Conservation (phyloP, 2,113 vertebrate genomes). For the Dromiciops gliroides region DNA sequence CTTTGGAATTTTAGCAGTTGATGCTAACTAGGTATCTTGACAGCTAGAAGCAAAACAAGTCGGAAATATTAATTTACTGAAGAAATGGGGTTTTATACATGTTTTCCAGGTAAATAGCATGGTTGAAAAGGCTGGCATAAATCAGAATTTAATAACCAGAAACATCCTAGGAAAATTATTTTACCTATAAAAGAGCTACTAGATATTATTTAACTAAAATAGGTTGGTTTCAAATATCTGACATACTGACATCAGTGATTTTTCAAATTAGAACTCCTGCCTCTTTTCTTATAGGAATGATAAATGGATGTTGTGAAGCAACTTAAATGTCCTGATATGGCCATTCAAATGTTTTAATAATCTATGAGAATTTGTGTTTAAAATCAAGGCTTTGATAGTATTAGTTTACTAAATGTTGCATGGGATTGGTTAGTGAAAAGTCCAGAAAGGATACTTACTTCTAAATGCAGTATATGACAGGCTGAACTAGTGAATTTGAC, state of each 20-base stretch:
- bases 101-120: not conserved
- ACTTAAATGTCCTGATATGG: not conserved
- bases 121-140: not conserved
- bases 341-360: not conserved
- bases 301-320: not conserved
- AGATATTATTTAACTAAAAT: not conserved
- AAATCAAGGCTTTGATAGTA: constrained; percentile 41
- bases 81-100: constrained; percentile 32
- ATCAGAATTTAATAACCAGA: not conserved
- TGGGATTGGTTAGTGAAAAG: constrained; percentile 20
- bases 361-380: constrained; percentile 8
- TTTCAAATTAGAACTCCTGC: not conserved
- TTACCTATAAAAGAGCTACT: not conserved
- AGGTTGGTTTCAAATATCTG: constrained; percentile 15
- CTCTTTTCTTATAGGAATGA: not conserved
- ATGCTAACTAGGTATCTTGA: not conserved
- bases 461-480: not conserved
- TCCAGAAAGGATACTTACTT: constrained; percentile 55
- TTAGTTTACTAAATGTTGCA: constrained; percentile 41
- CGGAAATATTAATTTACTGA: not conserved
- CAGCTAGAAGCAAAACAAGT: not conserved
- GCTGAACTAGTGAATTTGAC: not conserved
- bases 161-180: constrained; percentile 10
- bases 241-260: not conserved
- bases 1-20: constrained; percentile 40